phyloP scores from a whole-genome alignment of 2,797 vertebrate species.

The Tangara arthus region DNA sequence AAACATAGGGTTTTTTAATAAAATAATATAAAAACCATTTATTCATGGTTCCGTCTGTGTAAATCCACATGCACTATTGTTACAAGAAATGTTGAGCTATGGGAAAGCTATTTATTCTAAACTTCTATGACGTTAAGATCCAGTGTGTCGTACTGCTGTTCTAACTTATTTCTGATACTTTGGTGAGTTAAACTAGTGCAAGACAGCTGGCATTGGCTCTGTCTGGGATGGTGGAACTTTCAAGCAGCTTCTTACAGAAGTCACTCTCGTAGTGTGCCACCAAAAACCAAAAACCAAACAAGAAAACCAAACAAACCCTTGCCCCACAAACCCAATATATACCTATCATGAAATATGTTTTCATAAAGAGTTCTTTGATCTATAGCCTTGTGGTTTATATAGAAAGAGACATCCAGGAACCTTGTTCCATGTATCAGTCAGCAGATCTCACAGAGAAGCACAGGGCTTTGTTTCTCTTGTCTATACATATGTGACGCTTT shows the following conservation, averaged over 20 bases:
- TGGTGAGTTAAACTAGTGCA: background rate
- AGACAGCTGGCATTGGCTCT: background rate
- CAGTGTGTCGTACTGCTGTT: background rate
- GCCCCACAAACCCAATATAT: background rate
- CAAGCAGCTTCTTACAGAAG: background rate
- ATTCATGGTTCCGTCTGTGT: background rate
- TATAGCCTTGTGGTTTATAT: background rate
- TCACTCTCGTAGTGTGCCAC: background rate
- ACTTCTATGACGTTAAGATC: background rate
- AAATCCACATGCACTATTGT: background rate
- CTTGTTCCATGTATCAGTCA: background rate
- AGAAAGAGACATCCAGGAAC: background rate
- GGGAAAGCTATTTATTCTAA: background rate
- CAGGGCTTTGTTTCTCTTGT: background rate
- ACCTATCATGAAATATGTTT: background rate
- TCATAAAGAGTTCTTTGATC: background rate
- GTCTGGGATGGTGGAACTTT: background rate
- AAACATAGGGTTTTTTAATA: rapidly evolving
- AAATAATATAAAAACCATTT: background rate
- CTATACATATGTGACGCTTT: background rate
- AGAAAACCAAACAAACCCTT: background rate
- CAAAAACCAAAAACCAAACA: background rate
- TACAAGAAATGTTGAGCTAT: background rate
- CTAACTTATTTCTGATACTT: background rate
- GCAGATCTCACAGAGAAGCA: background rate